phyloP scores from a whole-genome alignment of 2,113 vertebrate species.

The Amblyornis subalaris region DNA sequence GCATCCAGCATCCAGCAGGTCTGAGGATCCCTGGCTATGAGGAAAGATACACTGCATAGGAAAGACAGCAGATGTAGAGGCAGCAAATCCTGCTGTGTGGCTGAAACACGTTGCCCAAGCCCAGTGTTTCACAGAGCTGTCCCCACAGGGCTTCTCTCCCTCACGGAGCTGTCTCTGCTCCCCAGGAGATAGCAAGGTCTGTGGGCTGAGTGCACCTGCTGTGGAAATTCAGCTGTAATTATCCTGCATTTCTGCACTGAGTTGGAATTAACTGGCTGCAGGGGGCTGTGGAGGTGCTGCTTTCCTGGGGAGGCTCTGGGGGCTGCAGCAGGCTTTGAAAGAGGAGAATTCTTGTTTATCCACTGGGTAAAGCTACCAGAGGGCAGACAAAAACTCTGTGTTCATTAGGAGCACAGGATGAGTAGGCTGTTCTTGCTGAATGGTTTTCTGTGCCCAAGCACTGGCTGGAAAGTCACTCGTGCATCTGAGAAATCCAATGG shows the following conservation, averaged over 20 bases:
- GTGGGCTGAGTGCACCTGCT: background rate
- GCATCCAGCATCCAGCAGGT: background rate
- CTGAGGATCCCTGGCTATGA: background rate
- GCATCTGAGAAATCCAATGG: background rate
- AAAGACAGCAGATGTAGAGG: background rate
- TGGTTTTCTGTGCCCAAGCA: background rate
- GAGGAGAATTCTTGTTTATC: background rate
- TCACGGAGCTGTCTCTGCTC: background rate
- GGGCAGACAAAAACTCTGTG: background rate
- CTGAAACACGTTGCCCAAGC: background rate
- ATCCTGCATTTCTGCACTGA: background rate
- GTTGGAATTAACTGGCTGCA: background rate
- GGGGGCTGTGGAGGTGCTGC: background rate
- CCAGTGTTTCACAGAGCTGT: background rate
- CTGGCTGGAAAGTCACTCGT: background rate
- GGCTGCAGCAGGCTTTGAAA: background rate
- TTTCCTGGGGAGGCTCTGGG: background rate
- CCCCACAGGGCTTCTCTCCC: background rate
- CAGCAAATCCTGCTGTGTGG: accelerated
- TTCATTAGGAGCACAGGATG: background rate
- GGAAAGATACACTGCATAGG: background rate
- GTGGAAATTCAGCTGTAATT: background rate
- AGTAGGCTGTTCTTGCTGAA: background rate
- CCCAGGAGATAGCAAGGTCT: background rate
- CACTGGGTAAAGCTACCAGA: background rate